phyloP scores from a whole-genome alignment of 2,888 invertebrate genomes.

The Furcula furcula region DNA sequence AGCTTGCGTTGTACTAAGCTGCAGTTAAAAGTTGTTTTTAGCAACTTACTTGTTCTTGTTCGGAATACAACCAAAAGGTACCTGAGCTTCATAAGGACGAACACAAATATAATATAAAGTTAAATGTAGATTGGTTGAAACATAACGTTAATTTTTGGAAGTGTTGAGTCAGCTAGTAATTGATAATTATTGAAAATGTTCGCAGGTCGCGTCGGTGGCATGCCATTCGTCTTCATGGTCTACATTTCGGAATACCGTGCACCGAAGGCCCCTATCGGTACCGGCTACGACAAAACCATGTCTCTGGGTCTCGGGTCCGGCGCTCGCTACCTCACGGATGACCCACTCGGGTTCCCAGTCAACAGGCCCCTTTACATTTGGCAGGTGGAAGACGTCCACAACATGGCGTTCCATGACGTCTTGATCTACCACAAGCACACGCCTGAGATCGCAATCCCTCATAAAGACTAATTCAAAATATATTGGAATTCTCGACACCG shows the following conservation, averaged over 20 bases:
- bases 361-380: constrained; percentile 73
- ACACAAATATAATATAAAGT: no score
- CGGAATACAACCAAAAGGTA: no score
- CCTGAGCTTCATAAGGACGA: no score
- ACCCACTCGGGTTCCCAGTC: constrained; percentile 80
- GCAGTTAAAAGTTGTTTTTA: no score
- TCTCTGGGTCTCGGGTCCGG: constrained; percentile 75
- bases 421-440: constrained; percentile 76
- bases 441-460: constrained; percentile 51
- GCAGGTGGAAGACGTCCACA: constrained; percentile 57
- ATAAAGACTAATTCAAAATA: constrained; percentile 32
- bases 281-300: constrained; percentile 69
- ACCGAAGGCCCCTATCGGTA: constrained; percentile 56
- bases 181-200: no score
- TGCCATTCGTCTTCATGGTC: constrained; percentile 83
- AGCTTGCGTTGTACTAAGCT: no score
- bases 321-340: constrained; percentile 65
- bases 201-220: constrained; percentile 74
- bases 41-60: no score
- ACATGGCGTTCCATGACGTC: constrained; percentile 76
- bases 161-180: no score
- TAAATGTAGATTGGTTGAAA: no score
- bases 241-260: constrained; percentile 79
- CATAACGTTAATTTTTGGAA: no score
- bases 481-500: background rate